Conservation (phyloP, 2,113 vertebrate species). For the Colius striatus region DNA sequence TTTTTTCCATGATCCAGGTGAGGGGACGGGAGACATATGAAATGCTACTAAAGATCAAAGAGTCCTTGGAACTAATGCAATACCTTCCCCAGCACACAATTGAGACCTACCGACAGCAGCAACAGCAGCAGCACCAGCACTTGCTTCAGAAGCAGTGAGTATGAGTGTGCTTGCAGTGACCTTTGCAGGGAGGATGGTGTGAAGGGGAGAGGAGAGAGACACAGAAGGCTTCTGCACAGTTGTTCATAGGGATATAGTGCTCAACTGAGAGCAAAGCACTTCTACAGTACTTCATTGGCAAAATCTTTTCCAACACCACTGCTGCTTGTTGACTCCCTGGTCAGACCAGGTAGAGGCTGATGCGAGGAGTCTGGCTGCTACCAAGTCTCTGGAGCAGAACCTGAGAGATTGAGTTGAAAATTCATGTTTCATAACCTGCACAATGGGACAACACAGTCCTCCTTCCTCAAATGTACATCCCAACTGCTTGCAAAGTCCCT, state of each 20-base stretch:
- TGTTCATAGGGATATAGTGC: neutral
- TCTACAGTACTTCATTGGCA: neutral
- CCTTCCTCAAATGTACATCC: rapidly evolving
- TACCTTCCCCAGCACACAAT: slow-evolving; percentile 97
- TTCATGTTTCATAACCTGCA: neutral
- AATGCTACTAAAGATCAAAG: slow-evolving; percentile 98
- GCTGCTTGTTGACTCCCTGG: neutral
- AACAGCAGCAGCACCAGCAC: slow-evolving; percentile 98
- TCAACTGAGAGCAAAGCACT: neutral
- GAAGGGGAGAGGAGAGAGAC: slow-evolving; percentile 57
- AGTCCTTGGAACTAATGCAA: slow-evolving; percentile 98
- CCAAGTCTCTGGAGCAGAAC: neutral
- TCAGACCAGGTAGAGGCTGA: neutral
- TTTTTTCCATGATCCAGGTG: slow-evolving; percentile 75
- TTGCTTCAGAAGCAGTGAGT: slow-evolving; percentile 99
- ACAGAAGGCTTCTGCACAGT: neutral
- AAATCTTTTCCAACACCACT: neutral
- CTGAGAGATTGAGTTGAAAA: neutral
- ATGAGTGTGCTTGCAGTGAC: neutral
- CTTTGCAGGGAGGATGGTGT: neutral
- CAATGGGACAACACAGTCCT: neutral
- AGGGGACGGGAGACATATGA: slow-evolving; percentile 97
- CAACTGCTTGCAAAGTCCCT: neutral
- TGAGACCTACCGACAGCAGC: slow-evolving; percentile 96
- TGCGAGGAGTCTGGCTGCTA: neutral